Conservation (phyloP, 2,888 invertebrate species). For the Aporophyla nigra region DNA sequence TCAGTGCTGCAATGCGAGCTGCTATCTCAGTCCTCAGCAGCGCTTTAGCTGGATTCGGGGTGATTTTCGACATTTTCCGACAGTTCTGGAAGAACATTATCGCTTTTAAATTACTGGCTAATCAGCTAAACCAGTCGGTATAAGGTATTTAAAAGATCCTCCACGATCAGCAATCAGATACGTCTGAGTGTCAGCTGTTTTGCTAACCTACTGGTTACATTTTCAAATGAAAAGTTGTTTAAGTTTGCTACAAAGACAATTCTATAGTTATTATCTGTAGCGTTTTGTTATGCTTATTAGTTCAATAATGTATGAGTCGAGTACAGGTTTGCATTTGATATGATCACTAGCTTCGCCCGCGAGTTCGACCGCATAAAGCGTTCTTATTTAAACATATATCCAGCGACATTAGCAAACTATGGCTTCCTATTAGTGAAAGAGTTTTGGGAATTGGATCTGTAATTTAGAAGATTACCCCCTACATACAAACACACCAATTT, state of each 20-base stretch:
- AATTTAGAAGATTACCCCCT: too few species aligned
- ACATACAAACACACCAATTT: too few species aligned
- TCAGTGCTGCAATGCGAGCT: slow-evolving; percentile 77
- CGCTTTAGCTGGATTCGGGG: slow-evolving; percentile 83
- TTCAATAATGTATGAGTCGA: neutral
- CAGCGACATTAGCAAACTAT: too few species aligned
- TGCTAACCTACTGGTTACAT: too few species aligned
- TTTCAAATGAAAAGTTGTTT: neutral
- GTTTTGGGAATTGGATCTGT: too few species aligned
- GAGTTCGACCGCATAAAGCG: too few species aligned
- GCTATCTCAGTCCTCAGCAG: slow-evolving; percentile 81
- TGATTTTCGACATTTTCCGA: slow-evolving; percentile 77
- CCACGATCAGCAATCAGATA: neutral
- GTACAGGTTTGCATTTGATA: neutral
- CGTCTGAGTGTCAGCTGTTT: too few species aligned
- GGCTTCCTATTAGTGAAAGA: too few species aligned
- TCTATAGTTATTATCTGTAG: neutral
- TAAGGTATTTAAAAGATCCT: neutral
- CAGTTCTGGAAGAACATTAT: slow-evolving; percentile 25
- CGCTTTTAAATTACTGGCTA: neutral
- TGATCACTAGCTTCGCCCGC: neutral
- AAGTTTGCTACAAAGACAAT: neutral
- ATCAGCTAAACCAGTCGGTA: neutral
- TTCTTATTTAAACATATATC: too few species aligned
- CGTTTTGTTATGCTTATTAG: neutral